These are phyloP conservation scores for Eurytoma adleriae DNA, from an alignment of 2,888 invertebrate species.

Conservation along the genomic window DNA sequence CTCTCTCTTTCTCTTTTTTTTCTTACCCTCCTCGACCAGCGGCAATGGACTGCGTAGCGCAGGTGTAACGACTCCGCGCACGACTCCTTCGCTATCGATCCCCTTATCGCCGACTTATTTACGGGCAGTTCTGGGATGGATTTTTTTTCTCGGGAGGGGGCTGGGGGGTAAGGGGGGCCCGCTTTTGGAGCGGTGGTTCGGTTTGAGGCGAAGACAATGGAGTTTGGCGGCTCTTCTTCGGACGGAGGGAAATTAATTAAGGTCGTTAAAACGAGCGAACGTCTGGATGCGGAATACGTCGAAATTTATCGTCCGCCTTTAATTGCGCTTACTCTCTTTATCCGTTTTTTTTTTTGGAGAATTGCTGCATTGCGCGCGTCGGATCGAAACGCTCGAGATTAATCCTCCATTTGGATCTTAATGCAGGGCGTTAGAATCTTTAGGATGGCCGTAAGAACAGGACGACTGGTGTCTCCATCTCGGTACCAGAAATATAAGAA, in stretches of 20 bases:
- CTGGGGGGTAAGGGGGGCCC: too few relatives aligned
- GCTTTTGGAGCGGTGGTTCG: too few relatives aligned
- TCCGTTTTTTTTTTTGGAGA: neutral
- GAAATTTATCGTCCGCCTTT: slow-evolving; percentile 38
- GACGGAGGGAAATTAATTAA: slow-evolving; percentile 31
- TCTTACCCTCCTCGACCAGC: neutral
- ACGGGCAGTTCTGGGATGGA: neutral
- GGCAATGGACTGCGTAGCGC: slow-evolving; percentile 64
- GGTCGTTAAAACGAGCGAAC: slow-evolving; percentile 36
- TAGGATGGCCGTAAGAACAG: too few relatives aligned
- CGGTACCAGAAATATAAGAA: too few relatives aligned
- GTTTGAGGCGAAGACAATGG: neutral
- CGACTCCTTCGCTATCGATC: neutral
- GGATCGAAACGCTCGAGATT: neutral
- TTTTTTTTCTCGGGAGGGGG: neutral
- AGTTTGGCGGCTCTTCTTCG: slow-evolving; percentile 5
- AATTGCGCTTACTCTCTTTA: slow-evolving; percentile 27
- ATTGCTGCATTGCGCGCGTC: neutral
- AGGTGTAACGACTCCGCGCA: neutral
- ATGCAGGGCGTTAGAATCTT: too few relatives aligned
- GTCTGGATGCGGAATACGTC: slow-evolving; percentile 20
- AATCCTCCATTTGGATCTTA: too few relatives aligned
- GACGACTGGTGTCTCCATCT: too few relatives aligned
- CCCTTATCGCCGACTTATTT: slow-evolving; percentile 1
- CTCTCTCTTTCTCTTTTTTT: neutral